Percentiles rank a stretch among this genome's conserved stretches.
Evolutionary conservation across 2,888 invertebrate genomes (phyloP).

Genomic region (Cosmopolites sordidus): DNA sequence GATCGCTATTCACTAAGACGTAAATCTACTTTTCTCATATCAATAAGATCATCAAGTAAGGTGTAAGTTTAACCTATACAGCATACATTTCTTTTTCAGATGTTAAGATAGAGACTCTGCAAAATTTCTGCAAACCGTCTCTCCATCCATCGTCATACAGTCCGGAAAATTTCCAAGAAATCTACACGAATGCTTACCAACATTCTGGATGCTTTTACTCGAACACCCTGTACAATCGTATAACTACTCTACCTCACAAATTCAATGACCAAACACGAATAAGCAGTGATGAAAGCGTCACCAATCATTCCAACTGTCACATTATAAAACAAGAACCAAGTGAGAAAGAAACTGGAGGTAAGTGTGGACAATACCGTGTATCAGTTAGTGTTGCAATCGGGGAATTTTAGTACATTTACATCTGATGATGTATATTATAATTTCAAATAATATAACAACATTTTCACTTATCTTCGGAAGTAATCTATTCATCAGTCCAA

Average conservation of each 20-base stretch:
- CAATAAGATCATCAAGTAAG: too few species aligned
- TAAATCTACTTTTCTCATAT: too few species aligned
- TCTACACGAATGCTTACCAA: constrained; percentile 41
- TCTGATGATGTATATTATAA: too few species aligned
- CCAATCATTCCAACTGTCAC: constrained; percentile 6
- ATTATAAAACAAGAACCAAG: constrained; percentile 20
- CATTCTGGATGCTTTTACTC: constrained; percentile 43
- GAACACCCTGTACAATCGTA: constrained; percentile 39
- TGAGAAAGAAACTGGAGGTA: constrained; percentile 32
- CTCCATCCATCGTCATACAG: constrained; percentile 29
- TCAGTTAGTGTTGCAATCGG: too few species aligned
- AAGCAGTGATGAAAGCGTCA: constrained; percentile 4
- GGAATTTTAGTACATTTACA: too few species aligned
- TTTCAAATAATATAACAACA: too few species aligned
- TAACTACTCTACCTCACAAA: constrained; percentile 19
- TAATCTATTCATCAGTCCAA: too few species aligned
- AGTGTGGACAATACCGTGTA: constrained; percentile 31
- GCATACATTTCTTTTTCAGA: constrained; percentile 33
- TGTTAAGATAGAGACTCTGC: constrained; percentile 40
- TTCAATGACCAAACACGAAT: constrained; percentile 14
- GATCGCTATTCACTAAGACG: too few species aligned
- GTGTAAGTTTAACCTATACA: too few species aligned
- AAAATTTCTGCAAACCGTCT: constrained; percentile 39
- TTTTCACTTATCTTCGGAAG: too few species aligned
- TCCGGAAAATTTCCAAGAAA: constrained; percentile 40